Percentiles rank a stretch among this genome's conserved stretches.
These are phyloP conservation scores for Stichodactyla mertensii DNA, from an alignment of 64 coral and sea anemone genomes.

Conservation along the genomic window DNA sequence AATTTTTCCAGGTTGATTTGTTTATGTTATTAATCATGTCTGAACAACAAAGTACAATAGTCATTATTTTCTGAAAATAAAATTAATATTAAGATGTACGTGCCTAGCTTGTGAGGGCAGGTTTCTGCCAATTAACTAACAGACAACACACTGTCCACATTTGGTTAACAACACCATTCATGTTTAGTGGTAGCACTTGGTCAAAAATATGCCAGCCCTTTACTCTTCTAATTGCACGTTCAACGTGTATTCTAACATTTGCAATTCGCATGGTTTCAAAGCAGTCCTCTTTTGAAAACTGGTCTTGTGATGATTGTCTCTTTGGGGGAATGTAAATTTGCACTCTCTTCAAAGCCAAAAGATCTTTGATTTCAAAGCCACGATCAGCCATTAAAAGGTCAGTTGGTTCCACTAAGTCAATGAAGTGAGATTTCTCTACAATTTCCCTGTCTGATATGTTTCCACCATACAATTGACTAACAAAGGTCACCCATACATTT, in stretches of 20 bases:
- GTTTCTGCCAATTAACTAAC: slow-evolving; percentile 35
- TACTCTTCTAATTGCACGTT: slow-evolving; percentile 54
- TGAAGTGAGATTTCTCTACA: slow-evolving; percentile 61
- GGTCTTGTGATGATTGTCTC: slow-evolving; percentile 31
- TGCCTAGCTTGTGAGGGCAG: background rate
- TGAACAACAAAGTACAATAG: too few relatives aligned
- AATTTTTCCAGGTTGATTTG: too few relatives aligned
- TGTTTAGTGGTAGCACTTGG: slow-evolving; percentile 52
- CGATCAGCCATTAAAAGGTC: slow-evolving; percentile 9
- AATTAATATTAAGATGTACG: too few relatives aligned
- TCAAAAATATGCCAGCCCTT: slow-evolving; percentile 78
- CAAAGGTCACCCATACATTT: slow-evolving; percentile 54
- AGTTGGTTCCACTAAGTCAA: slow-evolving; percentile 17
- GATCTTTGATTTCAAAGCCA: slow-evolving; percentile 62
- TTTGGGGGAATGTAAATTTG: slow-evolving; percentile 67
- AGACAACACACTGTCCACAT: slow-evolving; percentile 49
- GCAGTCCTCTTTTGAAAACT: slow-evolving; percentile 60
- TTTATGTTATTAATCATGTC: too few relatives aligned
- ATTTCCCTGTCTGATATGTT: slow-evolving; percentile 64
- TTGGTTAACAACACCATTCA: slow-evolving; percentile 35
- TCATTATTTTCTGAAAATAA: too few relatives aligned
- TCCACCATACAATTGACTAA: slow-evolving; percentile 54
- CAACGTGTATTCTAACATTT: slow-evolving; percentile 70
- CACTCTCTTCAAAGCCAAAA: slow-evolving; percentile 42
- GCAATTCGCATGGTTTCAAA: slow-evolving; percentile 64